phyloP scores from a whole-genome alignment of 2,797 vertebrate species.

The Etheostoma perlongum region DNA sequence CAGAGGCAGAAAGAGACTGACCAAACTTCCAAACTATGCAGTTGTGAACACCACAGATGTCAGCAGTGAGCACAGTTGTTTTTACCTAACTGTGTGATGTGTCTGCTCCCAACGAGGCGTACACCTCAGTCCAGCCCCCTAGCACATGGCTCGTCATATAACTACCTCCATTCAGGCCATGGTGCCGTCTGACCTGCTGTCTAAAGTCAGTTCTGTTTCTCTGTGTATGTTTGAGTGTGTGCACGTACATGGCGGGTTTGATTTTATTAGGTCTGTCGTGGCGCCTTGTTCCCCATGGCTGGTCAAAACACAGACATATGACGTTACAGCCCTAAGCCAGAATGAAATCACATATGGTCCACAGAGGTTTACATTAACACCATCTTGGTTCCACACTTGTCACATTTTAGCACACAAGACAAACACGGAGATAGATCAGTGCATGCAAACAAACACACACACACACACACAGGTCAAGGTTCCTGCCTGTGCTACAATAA shows the following conservation, averaged over 20 bases:
- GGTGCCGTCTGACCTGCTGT: slow-evolving; percentile 14
- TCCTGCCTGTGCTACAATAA: slow-evolving; percentile 26
- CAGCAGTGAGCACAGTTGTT: slow-evolving; percentile 3
- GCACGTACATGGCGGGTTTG: neutral
- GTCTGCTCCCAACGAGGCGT: slow-evolving; percentile 33
- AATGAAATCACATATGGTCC: slow-evolving; percentile 11
- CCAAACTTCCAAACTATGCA: neutral
- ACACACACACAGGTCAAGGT: slow-evolving; percentile 16
- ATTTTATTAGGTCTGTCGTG: slow-evolving; percentile 55
- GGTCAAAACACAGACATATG: slow-evolving; percentile 63
- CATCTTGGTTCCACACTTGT: slow-evolving; percentile 4
- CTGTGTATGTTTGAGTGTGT: slow-evolving; percentile 15
- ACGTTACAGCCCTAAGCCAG: slow-evolving; percentile 19
- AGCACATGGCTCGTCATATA: slow-evolving; percentile 25
- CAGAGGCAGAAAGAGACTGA: neutral
- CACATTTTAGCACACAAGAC: neutral
- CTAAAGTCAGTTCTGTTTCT: slow-evolving; percentile 23
- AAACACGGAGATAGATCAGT: neutral
- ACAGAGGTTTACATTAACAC: slow-evolving; percentile 5
- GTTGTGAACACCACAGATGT: neutral
- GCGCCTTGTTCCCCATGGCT: slow-evolving; percentile 39
- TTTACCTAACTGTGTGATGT: slow-evolving; percentile 22
- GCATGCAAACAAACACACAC: slow-evolving; percentile 1
- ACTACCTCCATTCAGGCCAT: slow-evolving; percentile 12
- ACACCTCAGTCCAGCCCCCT: slow-evolving; percentile 15